Base-by-base conservation (phyloP, 2,888 invertebrate species). In the Vanessa cardui region DNA sequence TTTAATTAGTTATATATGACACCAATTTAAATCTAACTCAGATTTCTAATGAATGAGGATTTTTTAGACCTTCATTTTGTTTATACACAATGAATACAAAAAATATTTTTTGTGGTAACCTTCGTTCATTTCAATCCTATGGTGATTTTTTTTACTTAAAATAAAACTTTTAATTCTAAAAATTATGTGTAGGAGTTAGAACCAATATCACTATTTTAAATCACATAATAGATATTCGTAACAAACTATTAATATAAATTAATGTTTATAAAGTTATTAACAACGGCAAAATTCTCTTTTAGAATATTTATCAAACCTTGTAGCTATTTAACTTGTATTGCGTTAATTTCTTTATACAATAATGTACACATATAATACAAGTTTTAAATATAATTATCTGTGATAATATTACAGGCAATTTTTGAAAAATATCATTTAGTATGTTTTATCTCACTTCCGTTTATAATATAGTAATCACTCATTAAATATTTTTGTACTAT, bases 151-250 rank as follows among this genome's bases (percentile, higher is more conserved):
- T 12, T 45, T 58, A 65, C 26, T 26, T 49, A 65, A 52, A 65
- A 45, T 60, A 60, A 20, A 60, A 64, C 49, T 67, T 33, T 68
- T 58, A 58, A 6, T 59, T 59, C 52, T 47, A 59, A 60, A 62
- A 60, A 56, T 47, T 49, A 58, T 47, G 56, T 49, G 18, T n/a
- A 62, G 46, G 64, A 31, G 49, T 62, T 68, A 63, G 66, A 71
- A 71, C 60, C 62, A 66, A 68, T 63, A 71, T 68, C 68, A 71
- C 71, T 71, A 68, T 61, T 54, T 66, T 61, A 71, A 71, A 71
- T 71, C 68, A 71, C 71, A 71, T 63, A 68, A 65, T 64, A 71
- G 71, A 66, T 71, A 62, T 71, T 64, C 68, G 46, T 52, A 61
- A 68, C 61, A 68, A 45, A 71, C 65, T 66, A 66, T 68, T 66